Evolutionary conservation across 2,888 invertebrate species (phyloP).

Genomic region (Rotaria magnacalcarata): DNA sequence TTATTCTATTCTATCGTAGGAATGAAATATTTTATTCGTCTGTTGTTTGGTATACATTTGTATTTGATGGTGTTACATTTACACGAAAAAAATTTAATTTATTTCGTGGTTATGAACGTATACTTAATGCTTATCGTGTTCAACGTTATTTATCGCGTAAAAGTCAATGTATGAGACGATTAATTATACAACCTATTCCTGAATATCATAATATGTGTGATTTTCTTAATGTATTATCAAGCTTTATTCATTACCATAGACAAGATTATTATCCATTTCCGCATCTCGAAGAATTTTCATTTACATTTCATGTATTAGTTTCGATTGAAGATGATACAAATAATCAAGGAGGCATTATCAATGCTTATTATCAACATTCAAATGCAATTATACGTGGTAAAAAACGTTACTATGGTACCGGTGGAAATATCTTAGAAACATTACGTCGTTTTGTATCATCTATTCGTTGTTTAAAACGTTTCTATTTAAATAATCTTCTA

Average conservation of each 20-base stretch:
- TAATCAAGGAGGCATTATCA: neutral
- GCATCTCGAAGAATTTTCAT: neutral
- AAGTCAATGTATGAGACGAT: neutral
- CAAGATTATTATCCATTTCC: neutral
- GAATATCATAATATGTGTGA: conserved; percentile 16
- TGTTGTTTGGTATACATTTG: neutral
- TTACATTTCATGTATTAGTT: neutral
- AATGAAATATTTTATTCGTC: neutral
- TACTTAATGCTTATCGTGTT: neutral
- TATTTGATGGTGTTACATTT: neutral
- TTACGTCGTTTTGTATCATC: neutral
- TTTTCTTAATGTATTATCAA: neutral
- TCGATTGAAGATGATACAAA: neutral
- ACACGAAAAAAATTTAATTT: conserved; percentile 5
- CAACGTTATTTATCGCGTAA: neutral
- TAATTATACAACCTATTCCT: neutral
- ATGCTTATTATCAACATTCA: neutral
- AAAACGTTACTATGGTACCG: neutral
- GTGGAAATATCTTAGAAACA: neutral
- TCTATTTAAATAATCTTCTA: neutral
- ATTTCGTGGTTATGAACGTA: neutral
- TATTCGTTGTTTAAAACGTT: neutral
- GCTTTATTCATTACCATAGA: neutral
- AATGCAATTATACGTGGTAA: neutral
- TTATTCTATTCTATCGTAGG: neutral